Evolutionary conservation across 2,113 vertebrate species (phyloP).

Genomic region (Chlamydotis undulata): DNA sequence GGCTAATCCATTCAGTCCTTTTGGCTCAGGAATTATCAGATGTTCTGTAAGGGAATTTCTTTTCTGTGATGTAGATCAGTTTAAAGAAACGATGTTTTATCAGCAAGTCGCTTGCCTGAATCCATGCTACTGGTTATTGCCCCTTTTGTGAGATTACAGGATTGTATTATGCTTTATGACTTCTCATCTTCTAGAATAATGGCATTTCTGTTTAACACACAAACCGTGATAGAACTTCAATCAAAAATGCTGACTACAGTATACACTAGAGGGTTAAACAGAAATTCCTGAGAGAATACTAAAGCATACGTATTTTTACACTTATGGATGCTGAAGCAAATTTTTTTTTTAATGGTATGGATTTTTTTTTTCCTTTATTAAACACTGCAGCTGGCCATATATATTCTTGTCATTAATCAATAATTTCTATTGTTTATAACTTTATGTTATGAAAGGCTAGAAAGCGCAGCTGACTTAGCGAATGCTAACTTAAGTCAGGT

Average conservation of each 20-base stretch:
- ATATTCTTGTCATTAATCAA: slow-evolving; percentile 59
- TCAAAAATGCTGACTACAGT: background rate
- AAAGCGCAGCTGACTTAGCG: background rate
- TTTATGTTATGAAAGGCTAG: slow-evolving; percentile 24
- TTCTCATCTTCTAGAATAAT: background rate
- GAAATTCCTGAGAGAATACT: background rate
- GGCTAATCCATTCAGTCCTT: background rate
- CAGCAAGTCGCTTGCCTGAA: background rate
- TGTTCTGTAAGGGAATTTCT: background rate
- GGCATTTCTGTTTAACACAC: background rate
- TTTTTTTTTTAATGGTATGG: slow-evolving; percentile 27
- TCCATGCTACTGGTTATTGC: background rate
- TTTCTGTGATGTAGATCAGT: background rate
- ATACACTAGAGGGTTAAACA: background rate
- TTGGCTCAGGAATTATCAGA: background rate
- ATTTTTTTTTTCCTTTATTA: slow-evolving; percentile 26
- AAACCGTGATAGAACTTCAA: background rate
- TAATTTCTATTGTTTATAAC: slow-evolving; percentile 53
- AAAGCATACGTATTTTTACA: background rate
- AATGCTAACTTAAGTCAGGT: slow-evolving; percentile 22
- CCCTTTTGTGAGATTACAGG: background rate
- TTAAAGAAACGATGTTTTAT: slow-evolving; percentile 17
- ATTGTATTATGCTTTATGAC: slow-evolving; percentile 17
- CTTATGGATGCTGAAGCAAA: background rate
- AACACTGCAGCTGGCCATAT: slow-evolving; percentile 2